Evolutionary conservation across 2,113 vertebrate genomes (phyloP).

Genomic region (Callipepla squamata): DNA sequence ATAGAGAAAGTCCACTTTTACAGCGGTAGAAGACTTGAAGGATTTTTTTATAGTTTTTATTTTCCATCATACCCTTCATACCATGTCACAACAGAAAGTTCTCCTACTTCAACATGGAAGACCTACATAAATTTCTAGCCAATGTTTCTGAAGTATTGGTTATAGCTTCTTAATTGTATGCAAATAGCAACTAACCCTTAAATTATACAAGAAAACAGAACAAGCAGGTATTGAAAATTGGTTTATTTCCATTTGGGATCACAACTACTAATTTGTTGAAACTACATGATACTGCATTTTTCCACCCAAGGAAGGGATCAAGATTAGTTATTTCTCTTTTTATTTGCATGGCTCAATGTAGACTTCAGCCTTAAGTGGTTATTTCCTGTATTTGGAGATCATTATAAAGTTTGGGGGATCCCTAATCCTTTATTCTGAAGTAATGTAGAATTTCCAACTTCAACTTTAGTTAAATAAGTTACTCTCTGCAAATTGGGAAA

Average conservation of each 20-base stretch:
- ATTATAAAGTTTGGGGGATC: neutral
- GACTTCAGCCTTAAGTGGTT: neutral
- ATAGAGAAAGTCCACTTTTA: neutral
- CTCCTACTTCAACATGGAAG: neutral
- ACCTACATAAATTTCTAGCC: neutral
- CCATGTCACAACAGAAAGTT: neutral
- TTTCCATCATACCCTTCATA: neutral
- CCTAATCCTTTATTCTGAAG: neutral
- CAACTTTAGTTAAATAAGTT: neutral
- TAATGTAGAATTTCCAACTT: neutral
- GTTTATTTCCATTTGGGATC: neutral
- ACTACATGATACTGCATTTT: neutral
- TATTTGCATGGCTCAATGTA: neutral
- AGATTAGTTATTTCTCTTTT: neutral
- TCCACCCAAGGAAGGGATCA: neutral
- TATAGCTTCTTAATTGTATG: neutral
- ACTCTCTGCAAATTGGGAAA: neutral
- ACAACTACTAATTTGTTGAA: neutral
- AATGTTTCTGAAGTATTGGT: neutral
- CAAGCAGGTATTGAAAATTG: neutral
- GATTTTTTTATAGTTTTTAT: neutral
- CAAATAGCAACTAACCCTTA: neutral
- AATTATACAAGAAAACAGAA: neutral
- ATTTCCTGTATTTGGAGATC: neutral
- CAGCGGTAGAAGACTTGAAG: neutral